A percentile compares a stretch with the other conserved stretches of the same genome.
Conservation (phyloP, 2,888 invertebrate genomes). For the Rhogogaster chlorosoma region DNA sequence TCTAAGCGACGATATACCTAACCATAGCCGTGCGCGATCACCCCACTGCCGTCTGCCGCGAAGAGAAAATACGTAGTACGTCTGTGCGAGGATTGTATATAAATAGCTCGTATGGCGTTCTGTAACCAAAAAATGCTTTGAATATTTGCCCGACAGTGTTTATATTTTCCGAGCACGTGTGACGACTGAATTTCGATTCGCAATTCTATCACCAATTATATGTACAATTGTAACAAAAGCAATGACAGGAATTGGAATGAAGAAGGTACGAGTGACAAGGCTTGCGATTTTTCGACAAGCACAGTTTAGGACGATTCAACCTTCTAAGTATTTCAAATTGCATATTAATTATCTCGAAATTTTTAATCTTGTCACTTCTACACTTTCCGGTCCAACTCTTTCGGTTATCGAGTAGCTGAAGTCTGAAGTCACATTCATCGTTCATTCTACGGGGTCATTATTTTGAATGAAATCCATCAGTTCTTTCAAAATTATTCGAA, state of each 20-base stretch:
- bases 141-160: slow-evolving; percentile 28
- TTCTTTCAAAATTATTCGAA: no score
- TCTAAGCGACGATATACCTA: slow-evolving; percentile 39
- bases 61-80: slow-evolving; percentile 46
- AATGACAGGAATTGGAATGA: background rate
- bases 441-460: background rate
- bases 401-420: background rate
- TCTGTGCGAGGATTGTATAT: slow-evolving; percentile 29
- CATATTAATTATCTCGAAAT: background rate
- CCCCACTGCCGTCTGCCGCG: slow-evolving; percentile 31
- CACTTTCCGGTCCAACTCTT: no score
- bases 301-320: background rate
- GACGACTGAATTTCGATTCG: slow-evolving; percentile 9
- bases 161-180: slow-evolving; percentile 38
- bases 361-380: no score
- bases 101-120: slow-evolving; percentile 30
- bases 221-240: background rate
- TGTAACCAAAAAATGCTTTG: slow-evolving; percentile 27
- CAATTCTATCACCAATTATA: background rate
- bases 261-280: background rate
- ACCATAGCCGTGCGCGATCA: background rate
- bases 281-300: background rate
- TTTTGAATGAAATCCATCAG: background rate
- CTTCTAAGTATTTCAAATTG: background rate
- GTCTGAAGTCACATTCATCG: background rate